Percentiles rank a stretch among this genome's conserved stretches.
phyloP scores from a whole-genome alignment of 92 coral and sea anemone genomes.

The Palythoa heliodiscus region DNA sequence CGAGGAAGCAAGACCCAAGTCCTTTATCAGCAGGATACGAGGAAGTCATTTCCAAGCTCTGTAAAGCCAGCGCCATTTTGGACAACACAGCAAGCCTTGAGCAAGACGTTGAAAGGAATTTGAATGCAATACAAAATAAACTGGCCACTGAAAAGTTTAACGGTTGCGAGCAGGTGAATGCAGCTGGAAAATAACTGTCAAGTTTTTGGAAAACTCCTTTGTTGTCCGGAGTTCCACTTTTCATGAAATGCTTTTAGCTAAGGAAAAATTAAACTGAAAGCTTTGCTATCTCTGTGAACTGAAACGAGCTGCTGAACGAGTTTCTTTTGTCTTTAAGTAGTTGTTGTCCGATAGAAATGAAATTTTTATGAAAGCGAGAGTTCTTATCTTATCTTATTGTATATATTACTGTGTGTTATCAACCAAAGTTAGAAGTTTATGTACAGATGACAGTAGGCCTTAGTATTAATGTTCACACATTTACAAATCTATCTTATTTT shows the following conservation, averaged over 20 bases:
- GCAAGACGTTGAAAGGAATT: conserved; percentile 62
- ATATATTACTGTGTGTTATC: neutral
- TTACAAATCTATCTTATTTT: neutral
- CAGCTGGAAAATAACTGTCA: neutral
- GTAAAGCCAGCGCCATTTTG: conserved; percentile 63
- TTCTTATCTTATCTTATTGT: neutral
- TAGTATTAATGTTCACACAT: neutral
- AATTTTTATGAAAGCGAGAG: neutral
- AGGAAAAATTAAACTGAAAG: neutral
- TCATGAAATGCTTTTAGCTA: neutral
- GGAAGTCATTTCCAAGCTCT: conserved; percentile 65
- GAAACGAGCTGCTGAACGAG: neutral
- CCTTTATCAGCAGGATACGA: conserved; percentile 54
- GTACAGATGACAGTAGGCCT: neutral
- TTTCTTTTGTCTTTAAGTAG: neutral
- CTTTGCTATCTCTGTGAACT: neutral
- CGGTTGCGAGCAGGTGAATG: conserved; percentile 15
- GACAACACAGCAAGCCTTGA: conserved; percentile 72
- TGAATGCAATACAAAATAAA: conserved; percentile 55
- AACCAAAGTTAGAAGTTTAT: neutral
- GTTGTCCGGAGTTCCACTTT: neutral
- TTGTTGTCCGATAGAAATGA: neutral
- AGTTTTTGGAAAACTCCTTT: neutral
- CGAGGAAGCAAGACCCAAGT: neutral
- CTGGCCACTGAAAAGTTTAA: conserved; percentile 32